Percentiles rank a stretch among this genome's conserved stretches.
Evolutionary conservation across 92 coral and sea anemone genomes (phyloP).

Genomic region (Siderastrea siderea): DNA sequence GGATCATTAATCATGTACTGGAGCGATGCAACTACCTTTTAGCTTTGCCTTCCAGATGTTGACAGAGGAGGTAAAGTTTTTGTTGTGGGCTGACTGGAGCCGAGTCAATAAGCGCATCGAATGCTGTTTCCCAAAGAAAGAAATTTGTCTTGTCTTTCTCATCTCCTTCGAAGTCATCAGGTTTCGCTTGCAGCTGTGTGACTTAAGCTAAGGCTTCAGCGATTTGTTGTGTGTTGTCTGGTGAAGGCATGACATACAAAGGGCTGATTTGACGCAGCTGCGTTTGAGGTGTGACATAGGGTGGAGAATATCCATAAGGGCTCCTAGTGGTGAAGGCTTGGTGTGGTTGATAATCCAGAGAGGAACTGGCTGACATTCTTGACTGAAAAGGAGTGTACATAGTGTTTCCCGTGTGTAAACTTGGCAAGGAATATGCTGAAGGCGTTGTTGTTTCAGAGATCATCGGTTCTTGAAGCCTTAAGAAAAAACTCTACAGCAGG

Average conservation of each 20-base stretch:
- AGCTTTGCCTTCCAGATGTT: conserved; percentile 71
- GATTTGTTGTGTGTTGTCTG: conserved; percentile 30
- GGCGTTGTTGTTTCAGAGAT: too few relatives aligned
- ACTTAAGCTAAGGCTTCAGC: conserved; percentile 58
- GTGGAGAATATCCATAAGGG: conserved; percentile 8
- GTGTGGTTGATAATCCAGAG: neutral
- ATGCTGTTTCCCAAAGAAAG: neutral
- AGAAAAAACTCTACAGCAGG: neutral
- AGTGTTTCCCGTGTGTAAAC: neutral
- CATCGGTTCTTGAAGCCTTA: neutral
- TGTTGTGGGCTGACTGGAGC: conserved; percentile 50
- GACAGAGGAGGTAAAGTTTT: conserved; percentile 69
- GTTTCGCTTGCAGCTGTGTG: conserved; percentile 66
- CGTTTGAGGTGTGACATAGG: neutral
- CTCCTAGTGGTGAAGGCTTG: conserved; percentile 6
- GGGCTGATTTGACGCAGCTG: neutral
- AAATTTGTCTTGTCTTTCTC: conserved; percentile 54
- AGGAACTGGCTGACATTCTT: neutral
- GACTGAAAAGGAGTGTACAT: neutral
- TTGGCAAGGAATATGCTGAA: neutral
- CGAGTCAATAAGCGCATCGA: neutral
- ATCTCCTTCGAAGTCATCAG: conserved; percentile 65
- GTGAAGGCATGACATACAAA: conserved; percentile 30
- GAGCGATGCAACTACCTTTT: conserved; percentile 72
- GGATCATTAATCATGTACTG: conserved; percentile 72